phyloP scores from a whole-genome alignment of 2,797 vertebrate species.

The Takifugu ocellatus region DNA sequence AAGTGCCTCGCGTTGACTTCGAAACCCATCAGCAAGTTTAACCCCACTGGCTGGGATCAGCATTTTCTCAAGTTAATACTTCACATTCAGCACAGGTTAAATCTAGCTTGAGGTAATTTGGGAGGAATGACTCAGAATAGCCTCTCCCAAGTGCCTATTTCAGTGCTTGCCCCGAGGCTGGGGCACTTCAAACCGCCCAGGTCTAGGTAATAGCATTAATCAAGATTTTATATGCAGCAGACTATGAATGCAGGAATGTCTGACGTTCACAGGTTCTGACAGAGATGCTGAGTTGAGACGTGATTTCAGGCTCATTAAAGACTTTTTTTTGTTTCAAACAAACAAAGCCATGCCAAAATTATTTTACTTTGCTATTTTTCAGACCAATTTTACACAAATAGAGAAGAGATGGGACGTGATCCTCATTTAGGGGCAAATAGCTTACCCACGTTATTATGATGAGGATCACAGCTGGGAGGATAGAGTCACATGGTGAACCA shows the following conservation, averaged over 20 bases:
- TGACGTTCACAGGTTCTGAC: conserved; percentile 27
- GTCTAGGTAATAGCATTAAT: conserved; percentile 47
- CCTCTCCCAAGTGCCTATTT: conserved; percentile 46
- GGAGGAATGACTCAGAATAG: conserved; percentile 52
- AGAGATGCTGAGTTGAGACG: not conserved
- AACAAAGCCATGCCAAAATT: not conserved
- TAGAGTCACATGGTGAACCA: conserved; percentile 48
- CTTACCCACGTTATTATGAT: conserved; percentile 17
- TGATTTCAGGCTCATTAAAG: conserved; percentile 5
- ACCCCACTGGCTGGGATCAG: conserved; percentile 15
- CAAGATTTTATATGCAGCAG: conserved; percentile 32
- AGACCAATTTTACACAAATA: conserved; percentile 15
- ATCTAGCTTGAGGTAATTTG: conserved; percentile 43
- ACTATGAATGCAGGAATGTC: conserved; percentile 29
- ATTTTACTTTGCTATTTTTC: too few relatives aligned
- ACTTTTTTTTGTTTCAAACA: too few relatives aligned
- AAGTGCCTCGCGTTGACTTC: too few relatives aligned
- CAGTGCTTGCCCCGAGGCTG: conserved; percentile 24
- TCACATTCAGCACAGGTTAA: conserved; percentile 22
- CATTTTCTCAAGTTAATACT: conserved; percentile 12
- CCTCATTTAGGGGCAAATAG: conserved; percentile 19
- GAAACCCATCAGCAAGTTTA: not conserved
- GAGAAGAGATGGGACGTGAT: conserved; percentile 31
- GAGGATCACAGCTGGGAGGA: conserved; percentile 14
- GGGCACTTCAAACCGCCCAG: conserved; percentile 21